A percentile compares a stretch with the other conserved stretches of the same genome.
Evolutionary conservation across 2,888 invertebrate genomes (phyloP).

Genomic region (Saturnia pavonia): DNA sequence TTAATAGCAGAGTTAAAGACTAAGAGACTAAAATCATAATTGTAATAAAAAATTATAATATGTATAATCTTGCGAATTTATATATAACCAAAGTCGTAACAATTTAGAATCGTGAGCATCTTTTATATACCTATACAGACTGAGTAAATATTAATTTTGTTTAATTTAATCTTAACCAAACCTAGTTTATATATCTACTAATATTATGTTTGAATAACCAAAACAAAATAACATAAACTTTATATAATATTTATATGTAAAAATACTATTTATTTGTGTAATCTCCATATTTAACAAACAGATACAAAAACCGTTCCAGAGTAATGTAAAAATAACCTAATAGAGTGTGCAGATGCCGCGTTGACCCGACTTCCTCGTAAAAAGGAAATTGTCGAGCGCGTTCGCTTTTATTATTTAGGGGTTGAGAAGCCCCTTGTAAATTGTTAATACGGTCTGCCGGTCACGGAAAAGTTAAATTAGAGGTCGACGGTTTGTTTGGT

Average conservation of each 20-base stretch:
- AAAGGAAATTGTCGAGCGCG: constrained; percentile 60
- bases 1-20: no score
- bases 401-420: constrained; percentile 71
- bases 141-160: background rate
- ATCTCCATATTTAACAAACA: background rate
- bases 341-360: constrained; percentile 12
- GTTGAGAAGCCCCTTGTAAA: constrained; percentile 64
- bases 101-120: background rate
- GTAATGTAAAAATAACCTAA: constrained; percentile 16
- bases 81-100: background rate
- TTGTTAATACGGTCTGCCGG: constrained; percentile 59
- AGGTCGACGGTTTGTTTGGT: constrained; percentile 52
- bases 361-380: constrained; percentile 18
- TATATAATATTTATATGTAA: background rate
- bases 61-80: background rate
- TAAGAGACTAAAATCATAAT: no score
- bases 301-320: background rate
- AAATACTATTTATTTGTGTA: background rate
- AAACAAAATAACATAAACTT: background rate
- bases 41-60: background rate
- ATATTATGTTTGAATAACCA: background rate
- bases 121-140: background rate
- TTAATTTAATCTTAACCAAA: background rate
- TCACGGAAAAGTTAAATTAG: constrained; percentile 74
- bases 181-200: background rate